Evolutionary conservation across 2,113 vertebrate species (phyloP), one percentile per base, ranked within the genome.

Genomic region (Craseonycteris thonglongyai): DNA sequence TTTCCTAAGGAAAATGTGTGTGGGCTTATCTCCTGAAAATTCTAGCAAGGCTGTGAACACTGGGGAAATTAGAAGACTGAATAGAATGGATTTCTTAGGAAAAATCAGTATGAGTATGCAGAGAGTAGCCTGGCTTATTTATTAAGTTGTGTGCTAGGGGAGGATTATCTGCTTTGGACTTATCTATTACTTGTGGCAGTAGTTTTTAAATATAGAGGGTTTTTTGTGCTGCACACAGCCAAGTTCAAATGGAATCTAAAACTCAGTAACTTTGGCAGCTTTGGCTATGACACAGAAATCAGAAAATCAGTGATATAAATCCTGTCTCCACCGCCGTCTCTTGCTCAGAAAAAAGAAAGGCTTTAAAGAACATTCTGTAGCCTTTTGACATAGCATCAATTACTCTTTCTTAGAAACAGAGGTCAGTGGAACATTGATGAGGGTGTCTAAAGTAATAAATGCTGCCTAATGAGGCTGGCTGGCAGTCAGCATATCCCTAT

Each of bases 1-100:
- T 61, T 65, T 18, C 69, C 69, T 69, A 80, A 90, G 59, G 65
- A 38, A 95, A 89, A 93, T 83, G 47, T 96, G 28, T 69, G 74
- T 93, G 92, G 95, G 80, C 38, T 98, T 97, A 96, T 97, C 94
- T 96, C 95, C 96, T 96, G 95, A 95, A 98, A 98, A 97, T 92
- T 49, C 89, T 80, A 96, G 68, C 47, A 45, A 94, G 83, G 3
- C 7, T 96, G 87, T 84, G 94, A 96, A 96, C 97, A 94, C 95
- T 38, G 7, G 95, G 96, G 96, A 98, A 98, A 98, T 97, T 97
- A 94, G 97, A 97, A 95, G 58, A 76, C 75, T 81, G 56, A 91
- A 92, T 83, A 97, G 35, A 95, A 94, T 28, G 75, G 63, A 92
- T 87, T 97, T 97, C 78, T 85, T 91, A 49, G 88, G 85, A 61